These are phyloP conservation scores for Solenopsis fugax DNA, from an alignment of 1,140 invertebrate species.

Conservation along the genomic window DNA sequence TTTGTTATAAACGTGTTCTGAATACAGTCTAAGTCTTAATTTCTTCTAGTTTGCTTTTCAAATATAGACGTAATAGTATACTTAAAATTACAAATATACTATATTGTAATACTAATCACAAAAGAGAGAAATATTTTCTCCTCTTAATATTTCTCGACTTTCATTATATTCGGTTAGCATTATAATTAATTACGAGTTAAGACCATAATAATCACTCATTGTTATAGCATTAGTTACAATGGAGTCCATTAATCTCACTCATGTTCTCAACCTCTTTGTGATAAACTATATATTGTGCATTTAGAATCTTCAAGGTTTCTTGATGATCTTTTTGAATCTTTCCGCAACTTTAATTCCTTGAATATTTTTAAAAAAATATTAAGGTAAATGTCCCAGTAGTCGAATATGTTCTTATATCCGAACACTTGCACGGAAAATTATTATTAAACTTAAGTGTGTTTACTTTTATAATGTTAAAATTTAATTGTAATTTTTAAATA, in stretches of 20 bases:
- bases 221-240: conserved; percentile 9
- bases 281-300: not conserved
- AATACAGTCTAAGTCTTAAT: no score
- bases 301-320: not conserved
- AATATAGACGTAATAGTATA: not conserved
- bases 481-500: no score
- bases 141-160: not conserved
- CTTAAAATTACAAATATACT: not conserved
- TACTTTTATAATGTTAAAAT: no score
- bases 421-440: no score
- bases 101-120: not conserved
- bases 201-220: not conserved
- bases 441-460: no score
- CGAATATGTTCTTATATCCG: no score
- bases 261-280: not conserved
- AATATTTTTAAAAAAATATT: not conserved
- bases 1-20: no score
- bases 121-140: not conserved
- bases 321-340: not conserved
- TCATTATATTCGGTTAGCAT: not conserved
- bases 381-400: no score
- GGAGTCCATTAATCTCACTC: not conserved
- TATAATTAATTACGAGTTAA: not conserved
- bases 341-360: not conserved
- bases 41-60: not conserved